Base-by-base conservation (phyloP, 2,888 invertebrate species). In the Dioctria linearis region DNA sequence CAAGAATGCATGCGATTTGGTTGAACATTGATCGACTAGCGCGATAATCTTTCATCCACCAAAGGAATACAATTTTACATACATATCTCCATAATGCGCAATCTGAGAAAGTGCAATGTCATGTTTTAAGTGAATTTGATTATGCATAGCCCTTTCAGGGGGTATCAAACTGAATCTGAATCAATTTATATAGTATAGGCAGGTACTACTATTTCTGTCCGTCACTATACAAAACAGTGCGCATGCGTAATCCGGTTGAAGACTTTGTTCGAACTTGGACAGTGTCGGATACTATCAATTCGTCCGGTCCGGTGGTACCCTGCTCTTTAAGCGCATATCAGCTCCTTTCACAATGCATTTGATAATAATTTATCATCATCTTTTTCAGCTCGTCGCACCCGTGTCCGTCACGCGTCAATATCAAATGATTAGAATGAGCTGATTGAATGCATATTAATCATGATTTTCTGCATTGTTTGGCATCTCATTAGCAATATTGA, bases 381-480 rank as follows among this genome's bases (percentile, higher is more conserved):
- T 6, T 46, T 46, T 2, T 46, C 1, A n/a, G 66, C 25, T 25
- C 13, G 66, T n/a, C 37, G 65, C 39, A 39, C 40, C 66, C 67
- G 25, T 25, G 25, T 25, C 25, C 25, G 25, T 25, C 25, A 25
- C 25, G 25, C 25, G 25, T 43, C 43, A n/a, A 66, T 66, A 13
- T 57, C n/a, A 13, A 57, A 11, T 43, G 49, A 67, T 67, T 67
- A 67, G 42, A 42, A 67, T 67, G 43, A 67, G 46, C 43, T 43
- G 67, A 67, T 67, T 67, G 67, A 42, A 46, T 67, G 67, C 67
- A 67, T 67, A 67, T 67, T 67, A 67, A 67, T 67, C 67, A 43
- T 5, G 67, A 43, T 67, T 67, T 67, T 67, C 67, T 67, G 67
- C 67, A 67, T 67, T 67, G 67, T 67, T 67, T 67, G 25, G 67